Conservation (phyloP, 1,140 invertebrate species). For the Atta cephalotes region DNA sequence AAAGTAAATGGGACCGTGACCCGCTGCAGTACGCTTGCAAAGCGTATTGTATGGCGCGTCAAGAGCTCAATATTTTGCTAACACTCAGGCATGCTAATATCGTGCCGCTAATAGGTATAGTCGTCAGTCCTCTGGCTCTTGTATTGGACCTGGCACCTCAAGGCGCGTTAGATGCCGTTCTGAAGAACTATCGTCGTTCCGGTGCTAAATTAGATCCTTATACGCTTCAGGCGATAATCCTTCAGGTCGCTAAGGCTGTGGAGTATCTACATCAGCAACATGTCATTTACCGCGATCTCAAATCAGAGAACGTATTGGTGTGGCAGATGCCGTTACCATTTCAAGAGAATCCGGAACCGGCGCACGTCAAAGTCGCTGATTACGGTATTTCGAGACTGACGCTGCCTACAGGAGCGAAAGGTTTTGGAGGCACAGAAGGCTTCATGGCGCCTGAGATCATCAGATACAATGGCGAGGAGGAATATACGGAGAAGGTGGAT, state of each 20-base stretch:
- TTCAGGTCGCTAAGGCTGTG: conserved; percentile 97
- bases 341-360: conserved; percentile 88
- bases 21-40: conserved; percentile 96
- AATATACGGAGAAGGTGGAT: conserved; percentile 99
- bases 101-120: conserved; percentile 96
- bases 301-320: conserved; percentile 99
- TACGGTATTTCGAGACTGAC: conserved; percentile 97
- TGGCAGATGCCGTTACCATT: conserved; percentile 96
- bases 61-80: conserved; percentile 96
- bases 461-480: conserved; percentile 98
- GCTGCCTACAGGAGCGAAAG: conserved; percentile 96
- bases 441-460: conserved; percentile 99
- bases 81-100: conserved; percentile 96
- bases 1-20: conserved; percentile 96
- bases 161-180: conserved; percentile 94
- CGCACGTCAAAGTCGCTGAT: conserved; percentile 97
- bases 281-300: conserved; percentile 98
- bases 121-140: conserved; percentile 95
- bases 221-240: conserved; percentile 93
- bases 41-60: conserved; percentile 97
- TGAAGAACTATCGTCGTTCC: conserved; percentile 93
- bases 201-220: conserved; percentile 93
- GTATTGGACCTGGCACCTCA: conserved; percentile 96
- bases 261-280: conserved; percentile 98
- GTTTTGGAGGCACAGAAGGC: conserved; percentile 98